Evolutionary conservation across 2,113 vertebrate genomes (phyloP).

Genomic region (Hippocampus mohnikei): DNA sequence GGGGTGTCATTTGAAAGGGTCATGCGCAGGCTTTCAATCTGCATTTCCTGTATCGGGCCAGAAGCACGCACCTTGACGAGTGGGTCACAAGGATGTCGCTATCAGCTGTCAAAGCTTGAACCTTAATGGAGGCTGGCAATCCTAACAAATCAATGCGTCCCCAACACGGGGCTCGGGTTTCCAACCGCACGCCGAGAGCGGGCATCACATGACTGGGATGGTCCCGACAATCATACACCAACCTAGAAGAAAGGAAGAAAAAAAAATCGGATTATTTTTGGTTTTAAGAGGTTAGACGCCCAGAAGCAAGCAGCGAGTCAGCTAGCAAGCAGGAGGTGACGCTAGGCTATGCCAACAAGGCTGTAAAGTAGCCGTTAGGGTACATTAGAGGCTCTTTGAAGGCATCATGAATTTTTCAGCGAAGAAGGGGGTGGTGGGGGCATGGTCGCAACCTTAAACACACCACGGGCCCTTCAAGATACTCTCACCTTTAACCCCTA

Average conservation of each 20-base stretch:
- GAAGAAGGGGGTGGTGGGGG: not conserved
- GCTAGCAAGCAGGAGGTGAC: constrained; percentile 52
- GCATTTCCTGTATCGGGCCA: not conserved
- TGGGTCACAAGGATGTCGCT: constrained; percentile 51
- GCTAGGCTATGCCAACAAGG: constrained; percentile 65
- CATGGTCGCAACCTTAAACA: constrained; percentile 15
- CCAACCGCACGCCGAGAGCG: constrained; percentile 52
- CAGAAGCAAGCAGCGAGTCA: constrained; percentile 53
- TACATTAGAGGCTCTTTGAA: constrained; percentile 72
- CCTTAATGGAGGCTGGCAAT: constrained; percentile 67
- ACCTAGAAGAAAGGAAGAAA: not conserved
- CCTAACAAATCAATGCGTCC: constrained; percentile 69
- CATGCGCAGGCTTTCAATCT: not conserved
- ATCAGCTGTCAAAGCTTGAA: constrained; percentile 69
- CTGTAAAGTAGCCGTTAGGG: constrained; percentile 69
- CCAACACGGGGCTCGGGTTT: constrained; percentile 43
- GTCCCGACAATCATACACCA: not conserved
- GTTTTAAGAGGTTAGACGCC: constrained; percentile 71
- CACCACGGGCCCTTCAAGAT: constrained; percentile 21
- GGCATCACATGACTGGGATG: constrained; percentile 11
- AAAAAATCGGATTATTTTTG: constrained; percentile 24
- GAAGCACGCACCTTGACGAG: too few species aligned
- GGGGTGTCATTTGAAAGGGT: not conserved
- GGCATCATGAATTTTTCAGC: constrained; percentile 74
- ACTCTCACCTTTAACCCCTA: constrained; percentile 52